Conservation (phyloP, 2,797 vertebrate species). For the Myoxocephalus aenaeus region DNA sequence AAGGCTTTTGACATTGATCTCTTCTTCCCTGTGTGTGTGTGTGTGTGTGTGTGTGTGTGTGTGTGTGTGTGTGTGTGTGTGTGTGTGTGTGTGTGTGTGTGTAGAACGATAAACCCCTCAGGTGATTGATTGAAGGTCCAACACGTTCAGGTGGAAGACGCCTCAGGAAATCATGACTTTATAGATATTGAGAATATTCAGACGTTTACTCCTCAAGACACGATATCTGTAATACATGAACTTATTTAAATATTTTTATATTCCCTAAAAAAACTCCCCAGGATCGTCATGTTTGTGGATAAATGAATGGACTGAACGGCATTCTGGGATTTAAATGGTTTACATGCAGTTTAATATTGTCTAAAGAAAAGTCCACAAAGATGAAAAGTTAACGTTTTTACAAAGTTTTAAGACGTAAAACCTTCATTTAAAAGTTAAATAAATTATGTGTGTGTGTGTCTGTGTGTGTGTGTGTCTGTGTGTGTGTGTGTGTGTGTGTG, state of each 20-base stretch:
- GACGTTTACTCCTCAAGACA: neutral
- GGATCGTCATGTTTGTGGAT: too few relatives aligned
- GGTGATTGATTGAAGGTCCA: conserved; percentile 21
- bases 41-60: too few relatives aligned
- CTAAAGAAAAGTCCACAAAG: neutral
- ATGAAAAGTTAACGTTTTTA: too few relatives aligned
- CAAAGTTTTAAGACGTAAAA: neutral
- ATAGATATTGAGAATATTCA: neutral
- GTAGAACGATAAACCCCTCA: conserved; percentile 23
- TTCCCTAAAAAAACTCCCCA: neutral
- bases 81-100: neutral
- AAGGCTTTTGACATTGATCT: conserved; percentile 58
- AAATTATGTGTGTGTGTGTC: neutral
- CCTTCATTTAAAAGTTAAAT: neutral
- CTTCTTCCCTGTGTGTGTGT: neutral
- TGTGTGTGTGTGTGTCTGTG: neutral
- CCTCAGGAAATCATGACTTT: neutral
- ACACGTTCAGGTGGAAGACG: neutral
- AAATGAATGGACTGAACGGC: neutral
- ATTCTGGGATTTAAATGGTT: neutral
- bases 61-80: too few relatives aligned
- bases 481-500: neutral
- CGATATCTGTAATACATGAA: neutral
- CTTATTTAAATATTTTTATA: neutral
- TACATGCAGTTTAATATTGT: neutral